phyloP scores from a whole-genome alignment of 2,888 invertebrate species.

The Hedychridium roseum region DNA sequence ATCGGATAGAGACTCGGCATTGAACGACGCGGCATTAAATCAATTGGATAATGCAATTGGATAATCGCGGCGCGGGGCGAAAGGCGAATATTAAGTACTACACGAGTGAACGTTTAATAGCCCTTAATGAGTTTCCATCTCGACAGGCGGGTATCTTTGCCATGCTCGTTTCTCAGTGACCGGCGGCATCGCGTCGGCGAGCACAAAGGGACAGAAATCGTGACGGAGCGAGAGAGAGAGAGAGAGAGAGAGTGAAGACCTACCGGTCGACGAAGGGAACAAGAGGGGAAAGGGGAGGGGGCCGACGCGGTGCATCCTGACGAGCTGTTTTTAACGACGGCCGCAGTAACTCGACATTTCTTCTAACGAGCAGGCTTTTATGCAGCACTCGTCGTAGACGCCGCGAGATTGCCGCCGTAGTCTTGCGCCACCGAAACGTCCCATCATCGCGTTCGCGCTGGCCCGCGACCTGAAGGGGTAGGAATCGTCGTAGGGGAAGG shows the following conservation, averaged over 20 bases:
- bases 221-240: too few species aligned
- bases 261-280: too few species aligned
- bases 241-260: slow-evolving; percentile 2
- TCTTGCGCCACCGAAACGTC: slow-evolving; percentile 42
- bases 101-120: too few species aligned
- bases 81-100: too few species aligned
- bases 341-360: slow-evolving; percentile 62
- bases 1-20: too few species aligned
- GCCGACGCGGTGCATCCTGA: not conserved
- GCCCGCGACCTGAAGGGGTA: slow-evolving; percentile 54
- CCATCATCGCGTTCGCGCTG: slow-evolving; percentile 52
- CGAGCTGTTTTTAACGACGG: slow-evolving; percentile 12
- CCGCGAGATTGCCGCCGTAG: slow-evolving; percentile 55
- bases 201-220: not conserved
- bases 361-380: slow-evolving; percentile 56
- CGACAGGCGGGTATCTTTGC: slow-evolving; percentile 7
- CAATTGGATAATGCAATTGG: too few species aligned
- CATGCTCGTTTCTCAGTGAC: not conserved
- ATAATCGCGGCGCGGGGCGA: too few species aligned
- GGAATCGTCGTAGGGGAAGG: slow-evolving; percentile 40
- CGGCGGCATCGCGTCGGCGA: not conserved
- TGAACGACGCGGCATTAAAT: too few species aligned
- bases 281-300: too few species aligned
- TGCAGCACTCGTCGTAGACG: slow-evolving; percentile 64
- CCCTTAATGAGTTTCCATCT: too few species aligned